Evolutionary conservation across 2,113 vertebrate genomes (phyloP), one percentile per base, ranked within the genome.

Genomic region (Pitta sordida): DNA sequence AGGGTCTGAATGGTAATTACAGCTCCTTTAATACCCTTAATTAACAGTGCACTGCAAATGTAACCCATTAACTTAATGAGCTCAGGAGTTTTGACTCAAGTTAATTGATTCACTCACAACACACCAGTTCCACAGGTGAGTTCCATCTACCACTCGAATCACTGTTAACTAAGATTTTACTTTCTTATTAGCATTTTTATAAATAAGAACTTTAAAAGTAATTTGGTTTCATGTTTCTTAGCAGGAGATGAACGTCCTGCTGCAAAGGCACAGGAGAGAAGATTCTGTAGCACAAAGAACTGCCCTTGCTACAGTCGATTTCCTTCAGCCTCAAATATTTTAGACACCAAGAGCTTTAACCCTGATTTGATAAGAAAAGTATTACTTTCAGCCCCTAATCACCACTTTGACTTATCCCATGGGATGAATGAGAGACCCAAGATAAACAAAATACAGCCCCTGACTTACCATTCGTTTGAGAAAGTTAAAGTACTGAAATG

Each of bases 401-500:
- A 55, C 37, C 14, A 29, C 17, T 69, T 32, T 32, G 49, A 77
- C 23, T 59, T 43, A 58, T 41, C 46, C 46, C 11, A 27, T 3
- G 10, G 37, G 9, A 26, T 20, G 39, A 77, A 83, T 4, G 1
- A 74, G 39, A 67, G 88, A 43, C 15, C 12, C 0, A 0, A 19
- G 23, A 39, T n/a, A 41, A 41, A n/a, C n/a, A n/a, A 74, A 84
- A 32, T 4, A 41, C 8, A 27, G 9, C 55, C n/a, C 64, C 20
- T 39, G 78, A 86, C 95, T 75, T 97, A 99, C 99, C 98, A 98
- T 98, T 52, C 98, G 98, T 92, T 97, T 99, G 41, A 99, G 97
- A 83, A 99, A 98, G 92, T 81, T 98, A 14, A 98, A 97, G 88
- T 98, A 98, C 82, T 99, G 99, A 96, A 99, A 99, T 2, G 98